Base-by-base conservation (phyloP, 1,140 invertebrate species). In the Amyelois transitella region DNA sequence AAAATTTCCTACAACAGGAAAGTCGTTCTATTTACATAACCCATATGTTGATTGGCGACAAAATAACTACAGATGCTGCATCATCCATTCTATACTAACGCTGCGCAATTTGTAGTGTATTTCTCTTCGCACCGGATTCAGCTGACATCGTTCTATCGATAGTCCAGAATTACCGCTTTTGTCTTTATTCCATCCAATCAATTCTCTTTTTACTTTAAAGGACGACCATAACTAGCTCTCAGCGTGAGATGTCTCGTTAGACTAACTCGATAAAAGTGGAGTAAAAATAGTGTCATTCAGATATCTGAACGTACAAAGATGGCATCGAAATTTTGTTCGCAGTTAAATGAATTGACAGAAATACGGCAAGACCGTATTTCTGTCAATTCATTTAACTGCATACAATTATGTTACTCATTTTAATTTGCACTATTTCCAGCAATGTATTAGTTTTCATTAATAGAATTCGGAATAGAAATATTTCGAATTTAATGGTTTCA, bases 41-140 rank as follows among this genome's bases (percentile, higher is more conserved):
- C 32, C 32, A 38, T n/a, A 38, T 38, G 32, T 38, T 38, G 32
- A 38, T 38, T 38, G 32, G 17, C 32, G 32, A 70, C 72, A 77
- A 77, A 76, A 80, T 82, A 77, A 75, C 75, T 60, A 77, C 77
- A 69, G 75, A 75, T 69, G 67, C 60, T 38, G 32, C 32, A 14
- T 38, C 32, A 38, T 38, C 32, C 32, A 38, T 38, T 38, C 32
- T 38, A 38, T 6, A 38, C 32, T 38, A 38, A 38, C 32, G n/a
- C 32, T 14, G 32, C 1, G 79, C 75, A 82, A 85, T 85, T 85
- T 82, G 80, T 78, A 71, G 66, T 66, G 64, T 76, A 80, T 83
- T 80, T 80, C 73, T 81, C 77, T 78, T 72, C 69, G 73, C 72
- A 69, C 62, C 71, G 66, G 73, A 77, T 84, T 63, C 59, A 69